These are phyloP conservation scores for Corbicula japonica DNA, from an alignment of 2,888 invertebrate species.

Conservation along the genomic window DNA sequence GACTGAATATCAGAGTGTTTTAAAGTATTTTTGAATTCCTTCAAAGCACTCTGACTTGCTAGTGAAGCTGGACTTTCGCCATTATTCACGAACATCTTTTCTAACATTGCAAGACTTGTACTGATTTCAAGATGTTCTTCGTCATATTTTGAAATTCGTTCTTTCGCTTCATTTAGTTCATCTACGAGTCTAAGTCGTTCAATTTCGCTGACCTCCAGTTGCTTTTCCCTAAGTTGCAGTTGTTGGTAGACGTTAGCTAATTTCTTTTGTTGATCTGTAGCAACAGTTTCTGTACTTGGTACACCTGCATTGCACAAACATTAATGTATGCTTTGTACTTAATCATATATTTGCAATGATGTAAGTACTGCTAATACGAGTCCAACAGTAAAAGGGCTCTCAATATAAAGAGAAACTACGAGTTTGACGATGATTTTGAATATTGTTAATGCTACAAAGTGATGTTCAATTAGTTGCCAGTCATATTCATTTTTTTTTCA, in stretches of 20 bases:
- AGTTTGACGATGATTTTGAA: no score
- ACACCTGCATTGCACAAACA: no score
- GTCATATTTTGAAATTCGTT: background rate
- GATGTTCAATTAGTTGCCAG: no score
- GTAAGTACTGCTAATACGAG: no score
- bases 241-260: constrained; percentile 47
- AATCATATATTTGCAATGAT: no score
- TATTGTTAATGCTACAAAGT: no score
- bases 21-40: background rate
- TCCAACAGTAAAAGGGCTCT: no score
- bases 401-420: no score
- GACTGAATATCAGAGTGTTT: background rate
- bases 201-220: constrained; percentile 27
- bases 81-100: background rate
- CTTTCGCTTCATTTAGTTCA: no score
- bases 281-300: constrained; percentile 25
- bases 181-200: constrained; percentile 3
- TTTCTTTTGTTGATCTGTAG: constrained; percentile 34
- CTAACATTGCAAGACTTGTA: background rate
- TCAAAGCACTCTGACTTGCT: background rate
- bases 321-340: no score
- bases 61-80: background rate
- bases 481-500: no score
- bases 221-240: constrained; percentile 20
- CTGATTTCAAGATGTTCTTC: background rate